These are phyloP conservation scores for Drosophila ironensis DNA, from an alignment of 1,140 invertebrate species.

Conservation along the genomic window DNA sequence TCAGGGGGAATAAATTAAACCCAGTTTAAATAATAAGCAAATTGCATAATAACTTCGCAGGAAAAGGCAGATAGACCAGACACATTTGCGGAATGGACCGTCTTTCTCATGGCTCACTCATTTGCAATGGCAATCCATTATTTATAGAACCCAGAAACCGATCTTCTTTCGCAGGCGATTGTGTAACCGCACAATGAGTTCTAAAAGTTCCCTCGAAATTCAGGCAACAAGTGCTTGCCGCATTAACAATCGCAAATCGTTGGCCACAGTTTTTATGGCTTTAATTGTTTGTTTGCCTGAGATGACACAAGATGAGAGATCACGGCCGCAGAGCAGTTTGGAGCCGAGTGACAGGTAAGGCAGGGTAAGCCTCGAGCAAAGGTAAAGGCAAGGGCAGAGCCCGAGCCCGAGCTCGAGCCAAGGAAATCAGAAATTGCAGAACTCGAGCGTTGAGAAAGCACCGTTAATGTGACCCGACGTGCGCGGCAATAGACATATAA, in stretches of 20 bases:
- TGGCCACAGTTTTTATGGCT: constrained; percentile 65
- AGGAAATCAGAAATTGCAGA: constrained; percentile 73
- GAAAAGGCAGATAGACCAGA: too few species aligned
- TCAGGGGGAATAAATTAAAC: too few species aligned
- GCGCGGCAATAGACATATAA: constrained; percentile 55
- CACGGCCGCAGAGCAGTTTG: background rate
- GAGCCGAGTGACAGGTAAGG: background rate
- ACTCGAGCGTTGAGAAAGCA: constrained; percentile 74
- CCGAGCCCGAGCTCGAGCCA: constrained; percentile 14
- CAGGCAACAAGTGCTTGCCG: constrained; percentile 42
- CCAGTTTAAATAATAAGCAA: too few species aligned
- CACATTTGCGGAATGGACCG: background rate
- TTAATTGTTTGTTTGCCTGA: constrained; percentile 68
- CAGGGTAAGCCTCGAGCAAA: too few species aligned
- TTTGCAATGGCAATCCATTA: constrained; percentile 23
- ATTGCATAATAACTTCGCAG: too few species aligned
- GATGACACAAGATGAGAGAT: constrained; percentile 24
- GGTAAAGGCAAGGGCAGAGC: constrained; percentile 2
- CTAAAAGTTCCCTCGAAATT: constrained; percentile 7
- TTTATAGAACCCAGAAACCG: constrained; percentile 21
- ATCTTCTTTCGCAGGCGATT: constrained; percentile 45
- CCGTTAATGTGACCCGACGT: constrained; percentile 76
- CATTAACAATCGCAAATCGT: constrained; percentile 54
- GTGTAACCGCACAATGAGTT: constrained; percentile 44
- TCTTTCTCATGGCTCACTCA: constrained; percentile 1